Evolutionary conservation across 2,113 vertebrate genomes (phyloP), one percentile per base, ranked within the genome.

Genomic region (rat (Rattus norvegicus)): DNA sequence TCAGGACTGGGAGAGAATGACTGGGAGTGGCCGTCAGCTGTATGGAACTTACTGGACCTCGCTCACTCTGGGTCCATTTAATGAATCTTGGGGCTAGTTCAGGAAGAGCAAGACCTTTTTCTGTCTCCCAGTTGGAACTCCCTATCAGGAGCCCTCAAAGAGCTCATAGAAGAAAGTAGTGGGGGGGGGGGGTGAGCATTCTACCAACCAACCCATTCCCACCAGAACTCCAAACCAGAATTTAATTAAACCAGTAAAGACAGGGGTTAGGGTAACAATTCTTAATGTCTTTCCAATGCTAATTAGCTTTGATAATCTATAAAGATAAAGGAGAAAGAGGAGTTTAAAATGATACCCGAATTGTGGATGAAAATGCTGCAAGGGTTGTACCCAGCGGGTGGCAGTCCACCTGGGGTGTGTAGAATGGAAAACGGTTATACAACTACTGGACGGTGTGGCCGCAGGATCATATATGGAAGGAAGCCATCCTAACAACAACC

Each of bases 311-410:
- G 49, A 54, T 54, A 43, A 54, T 54, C 52, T 54, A 5, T 54
- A 10, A 85, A 65, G 59, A 85, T 43, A 63, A 63, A 63, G 59
- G 81, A 84, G 81, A 28, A 43, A 63, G 36, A 17, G 7, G 56
- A 61, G 12, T 84, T 84, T 54, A 63, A 39, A 84, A 17, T 30
- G n/a, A 30, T 4, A 65, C 7, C 59, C 0, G 1, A 13, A 43
- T 65, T 65, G n/a, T 69, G 67, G 67, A 69, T 69, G 13, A 26
- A 36, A 12, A 36, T 83, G 36, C 36, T 39, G 11, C 39, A n/a
- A 20, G 2, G 4, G 10, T n/a, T 59, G 19, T 24, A 24, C 79
- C 2, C 0, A 10, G 33, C 4, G 0, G 19, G 10, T 33, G 47
- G 49, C 28, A 19, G 49, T n/a, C n/a, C 22, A 43, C n/a, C 52